Evolutionary conservation across 2,888 invertebrate species (phyloP).

Genomic region (Leptinotarsa tumamoca): DNA sequence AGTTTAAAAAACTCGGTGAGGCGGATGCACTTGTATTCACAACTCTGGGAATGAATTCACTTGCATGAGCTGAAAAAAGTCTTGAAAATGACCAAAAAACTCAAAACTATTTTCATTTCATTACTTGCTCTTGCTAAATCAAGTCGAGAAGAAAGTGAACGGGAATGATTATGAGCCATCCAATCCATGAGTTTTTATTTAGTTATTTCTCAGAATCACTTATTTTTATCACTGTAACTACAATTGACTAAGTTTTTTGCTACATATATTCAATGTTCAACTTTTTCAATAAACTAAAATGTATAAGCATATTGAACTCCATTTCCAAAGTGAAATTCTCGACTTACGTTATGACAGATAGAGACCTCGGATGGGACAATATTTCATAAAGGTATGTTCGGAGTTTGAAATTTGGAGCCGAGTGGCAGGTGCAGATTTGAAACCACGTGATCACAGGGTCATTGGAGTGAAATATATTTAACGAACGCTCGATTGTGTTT

Average conservation of each 20-base stretch:
- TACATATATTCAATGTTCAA: conserved; percentile 40
- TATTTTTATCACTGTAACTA: conserved; percentile 41
- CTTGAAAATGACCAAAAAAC: conserved; percentile 31
- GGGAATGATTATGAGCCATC: conserved; percentile 54
- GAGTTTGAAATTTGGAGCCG: too few relatives aligned
- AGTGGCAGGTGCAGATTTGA: too few relatives aligned
- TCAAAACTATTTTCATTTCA: conserved; percentile 24
- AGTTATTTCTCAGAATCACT: conserved; percentile 37
- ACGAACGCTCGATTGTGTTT: too few relatives aligned
- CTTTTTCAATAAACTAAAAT: conserved; percentile 41
- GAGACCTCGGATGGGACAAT: neutral
- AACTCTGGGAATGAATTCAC: conserved; percentile 54
- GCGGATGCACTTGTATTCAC: conserved; percentile 51
- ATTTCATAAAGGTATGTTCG: too few relatives aligned
- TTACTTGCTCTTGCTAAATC: conserved; percentile 54
- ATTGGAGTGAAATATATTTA: too few relatives aligned
- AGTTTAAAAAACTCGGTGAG: conserved; percentile 65
- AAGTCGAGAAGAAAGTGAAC: conserved; percentile 52
- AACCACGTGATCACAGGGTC: too few relatives aligned
- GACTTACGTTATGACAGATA: neutral
- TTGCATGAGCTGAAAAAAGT: conserved; percentile 51
- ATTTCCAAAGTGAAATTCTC: conserved; percentile 35
- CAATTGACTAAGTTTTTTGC: conserved; percentile 27
- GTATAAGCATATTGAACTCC: conserved; percentile 45
- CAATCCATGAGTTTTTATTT: conserved; percentile 53